Evolutionary conservation across 2,888 invertebrate genomes (phyloP).

Genomic region (Tetheella fluctuosa): DNA sequence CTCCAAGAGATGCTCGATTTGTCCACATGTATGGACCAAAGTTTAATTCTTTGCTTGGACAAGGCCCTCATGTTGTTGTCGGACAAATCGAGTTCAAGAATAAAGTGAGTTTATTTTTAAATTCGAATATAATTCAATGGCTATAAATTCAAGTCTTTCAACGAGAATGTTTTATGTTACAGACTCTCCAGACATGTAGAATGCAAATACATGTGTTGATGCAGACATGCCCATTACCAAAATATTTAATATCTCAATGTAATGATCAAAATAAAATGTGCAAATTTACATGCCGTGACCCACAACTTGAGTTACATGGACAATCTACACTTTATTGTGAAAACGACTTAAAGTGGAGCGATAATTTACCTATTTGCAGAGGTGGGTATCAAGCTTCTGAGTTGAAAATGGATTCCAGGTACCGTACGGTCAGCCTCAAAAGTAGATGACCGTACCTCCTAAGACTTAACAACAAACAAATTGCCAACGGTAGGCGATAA

Average conservation of each 20-base stretch:
- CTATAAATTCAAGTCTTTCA: conserved; percentile 23
- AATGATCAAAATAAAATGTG: conserved; percentile 58
- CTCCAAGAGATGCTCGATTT: conserved; percentile 56
- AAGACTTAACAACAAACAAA: too few relatives aligned
- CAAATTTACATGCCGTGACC: conserved; percentile 66
- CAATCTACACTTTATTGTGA: conserved; percentile 53
- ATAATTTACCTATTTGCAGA: conserved; percentile 64
- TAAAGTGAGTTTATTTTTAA: conserved; percentile 51
- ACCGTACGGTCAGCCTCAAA: too few relatives aligned
- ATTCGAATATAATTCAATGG: background rate
- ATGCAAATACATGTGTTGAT: conserved; percentile 71
- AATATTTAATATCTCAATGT: conserved; percentile 61
- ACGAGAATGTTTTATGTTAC: conserved; percentile 38
- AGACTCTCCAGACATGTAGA: conserved; percentile 73
- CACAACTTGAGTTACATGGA: conserved; percentile 56
- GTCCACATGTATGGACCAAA: conserved; percentile 69
- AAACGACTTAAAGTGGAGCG: conserved; percentile 64
- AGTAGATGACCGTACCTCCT: too few relatives aligned
- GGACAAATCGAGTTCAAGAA: conserved; percentile 61
- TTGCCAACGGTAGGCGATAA: too few relatives aligned
- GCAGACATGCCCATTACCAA: conserved; percentile 68
- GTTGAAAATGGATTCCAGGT: background rate
- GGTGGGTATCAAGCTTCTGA: conserved; percentile 41
- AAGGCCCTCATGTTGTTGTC: conserved; percentile 69
- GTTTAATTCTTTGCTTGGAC: conserved; percentile 64